phyloP scores from a whole-genome alignment of 2,113 vertebrate species.

The Lophochroa leadbeateri region DNA sequence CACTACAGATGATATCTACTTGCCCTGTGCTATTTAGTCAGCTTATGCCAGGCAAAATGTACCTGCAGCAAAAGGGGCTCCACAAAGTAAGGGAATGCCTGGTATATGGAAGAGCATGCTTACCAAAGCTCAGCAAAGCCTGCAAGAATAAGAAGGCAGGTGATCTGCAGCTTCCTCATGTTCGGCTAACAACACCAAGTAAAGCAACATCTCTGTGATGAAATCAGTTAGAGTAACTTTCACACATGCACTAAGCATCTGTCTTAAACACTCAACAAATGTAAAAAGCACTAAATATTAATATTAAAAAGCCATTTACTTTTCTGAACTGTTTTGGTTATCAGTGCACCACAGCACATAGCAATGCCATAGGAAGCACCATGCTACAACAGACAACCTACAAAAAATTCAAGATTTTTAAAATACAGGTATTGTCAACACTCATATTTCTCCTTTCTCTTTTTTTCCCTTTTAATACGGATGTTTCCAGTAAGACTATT shows the following conservation, averaged over 20 bases:
- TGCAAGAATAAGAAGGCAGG: neutral
- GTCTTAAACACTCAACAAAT: neutral
- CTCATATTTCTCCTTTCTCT: neutral
- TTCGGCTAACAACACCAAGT: accelerated
- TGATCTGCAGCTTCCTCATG: neutral
- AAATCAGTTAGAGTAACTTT: neutral
- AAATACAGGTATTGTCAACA: neutral
- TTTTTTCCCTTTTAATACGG: neutral
- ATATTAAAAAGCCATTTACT: neutral
- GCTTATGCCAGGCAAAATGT: neutral
- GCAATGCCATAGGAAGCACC: neutral
- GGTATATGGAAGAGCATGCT: accelerated
- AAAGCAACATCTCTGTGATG: neutral
- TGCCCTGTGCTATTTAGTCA: neutral
- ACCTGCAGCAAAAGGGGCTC: neutral
- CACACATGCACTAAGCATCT: neutral
- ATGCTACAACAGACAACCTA: neutral
- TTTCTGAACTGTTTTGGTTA: neutral
- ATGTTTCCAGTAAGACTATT: neutral
- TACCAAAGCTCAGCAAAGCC: neutral
- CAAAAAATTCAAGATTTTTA: accelerated
- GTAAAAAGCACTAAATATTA: neutral
- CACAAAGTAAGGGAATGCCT: neutral
- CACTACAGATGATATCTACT: neutral
- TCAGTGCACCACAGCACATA: neutral